phyloP scores from a whole-genome alignment of 2,888 invertebrate genomes.

The Pristionchus arcanus region DNA sequence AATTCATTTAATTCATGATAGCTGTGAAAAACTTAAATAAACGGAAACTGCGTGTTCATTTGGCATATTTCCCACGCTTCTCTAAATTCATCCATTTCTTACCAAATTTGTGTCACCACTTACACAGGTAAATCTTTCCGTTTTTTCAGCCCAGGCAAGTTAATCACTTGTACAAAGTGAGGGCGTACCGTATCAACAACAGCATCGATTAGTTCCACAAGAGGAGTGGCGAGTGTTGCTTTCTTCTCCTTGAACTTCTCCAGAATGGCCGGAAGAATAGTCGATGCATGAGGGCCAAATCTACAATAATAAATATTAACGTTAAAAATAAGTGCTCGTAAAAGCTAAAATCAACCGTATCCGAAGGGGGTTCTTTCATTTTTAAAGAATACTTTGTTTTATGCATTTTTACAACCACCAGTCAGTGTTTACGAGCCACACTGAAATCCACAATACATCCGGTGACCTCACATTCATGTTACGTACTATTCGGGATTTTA shows the following conservation, averaged over 20 bases:
- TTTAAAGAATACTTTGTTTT: no score
- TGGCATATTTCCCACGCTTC: not conserved
- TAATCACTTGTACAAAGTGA: no score
- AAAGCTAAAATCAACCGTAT: no score
- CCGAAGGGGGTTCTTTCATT: no score
- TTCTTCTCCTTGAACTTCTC: constrained; percentile 99
- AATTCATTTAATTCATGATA: not conserved
- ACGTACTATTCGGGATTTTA: no score
- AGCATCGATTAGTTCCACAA: constrained; percentile 93
- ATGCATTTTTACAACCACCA: no score
- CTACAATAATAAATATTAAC: constrained; percentile 27
- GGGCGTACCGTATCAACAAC: constrained; percentile 82
- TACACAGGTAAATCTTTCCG: no score
- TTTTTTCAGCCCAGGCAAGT: no score
- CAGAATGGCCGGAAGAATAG: constrained; percentile 84
- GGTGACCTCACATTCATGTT: no score
- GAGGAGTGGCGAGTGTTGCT: constrained; percentile 89
- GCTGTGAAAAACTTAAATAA: not conserved
- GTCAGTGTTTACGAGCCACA: no score
- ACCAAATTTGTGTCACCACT: not conserved
- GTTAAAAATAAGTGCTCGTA: not conserved
- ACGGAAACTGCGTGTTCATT: not conserved
- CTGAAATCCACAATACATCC: no score
- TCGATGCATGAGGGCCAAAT: constrained; percentile 57
- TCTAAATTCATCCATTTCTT: not conserved